Evolutionary conservation across 92 coral and sea anemone genomes (phyloP).

Genomic region (Siderastrea radians): DNA sequence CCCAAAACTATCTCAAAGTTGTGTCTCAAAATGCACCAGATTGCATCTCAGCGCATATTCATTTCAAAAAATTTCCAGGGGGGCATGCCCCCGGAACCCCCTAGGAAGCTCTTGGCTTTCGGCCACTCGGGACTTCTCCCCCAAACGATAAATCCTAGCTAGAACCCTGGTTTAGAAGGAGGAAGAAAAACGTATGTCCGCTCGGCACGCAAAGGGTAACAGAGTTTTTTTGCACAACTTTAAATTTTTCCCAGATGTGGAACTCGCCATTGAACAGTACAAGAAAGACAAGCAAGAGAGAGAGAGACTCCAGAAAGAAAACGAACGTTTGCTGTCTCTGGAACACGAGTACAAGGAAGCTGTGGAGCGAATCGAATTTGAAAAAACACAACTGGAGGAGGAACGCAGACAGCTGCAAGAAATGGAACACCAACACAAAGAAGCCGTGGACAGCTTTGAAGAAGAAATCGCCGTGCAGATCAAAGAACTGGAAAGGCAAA

Average conservation of each 20-base stretch:
- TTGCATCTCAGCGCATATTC: no score
- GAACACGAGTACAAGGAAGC: constrained; percentile 94
- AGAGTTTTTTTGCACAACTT: not conserved
- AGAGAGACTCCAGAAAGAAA: constrained; percentile 92
- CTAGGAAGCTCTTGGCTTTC: no score
- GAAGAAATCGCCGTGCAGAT: constrained; percentile 94
- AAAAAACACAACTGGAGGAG: constrained; percentile 90
- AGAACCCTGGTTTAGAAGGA: no score
- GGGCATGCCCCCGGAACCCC: no score
- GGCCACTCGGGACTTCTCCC: no score
- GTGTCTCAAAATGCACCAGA: no score
- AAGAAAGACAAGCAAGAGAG: constrained; percentile 96
- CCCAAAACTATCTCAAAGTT: no score
- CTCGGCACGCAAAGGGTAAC: not conserved
- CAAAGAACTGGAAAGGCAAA: constrained; percentile 91
- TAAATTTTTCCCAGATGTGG: constrained; percentile 83
- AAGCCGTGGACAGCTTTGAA: constrained; percentile 94
- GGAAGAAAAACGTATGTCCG: no score
- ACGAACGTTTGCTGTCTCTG: constrained; percentile 86
- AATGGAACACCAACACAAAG: constrained; percentile 89
- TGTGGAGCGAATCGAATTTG: constrained; percentile 89
- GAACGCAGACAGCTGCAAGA: constrained; percentile 89
- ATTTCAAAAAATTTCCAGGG: no score
- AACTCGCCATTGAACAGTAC: constrained; percentile 96
- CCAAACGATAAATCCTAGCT: no score